A percentile compares a stretch with the other conserved stretches of the same genome.
phyloP scores from a whole-genome alignment of 2,888 invertebrate genomes.

The Ormyrus nitidulus region DNA sequence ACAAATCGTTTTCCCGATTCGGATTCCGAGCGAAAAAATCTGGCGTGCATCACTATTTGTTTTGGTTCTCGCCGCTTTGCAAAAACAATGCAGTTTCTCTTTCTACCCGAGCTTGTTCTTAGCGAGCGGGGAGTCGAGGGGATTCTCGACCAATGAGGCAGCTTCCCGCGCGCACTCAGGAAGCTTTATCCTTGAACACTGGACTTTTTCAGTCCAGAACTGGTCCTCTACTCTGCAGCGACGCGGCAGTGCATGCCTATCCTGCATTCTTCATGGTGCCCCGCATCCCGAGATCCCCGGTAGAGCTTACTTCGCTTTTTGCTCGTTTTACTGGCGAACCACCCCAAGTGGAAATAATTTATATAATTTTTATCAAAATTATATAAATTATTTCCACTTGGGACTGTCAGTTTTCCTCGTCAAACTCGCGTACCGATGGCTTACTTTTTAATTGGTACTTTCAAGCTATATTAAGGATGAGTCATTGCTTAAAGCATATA shows the following conservation, averaged over 20 bases:
- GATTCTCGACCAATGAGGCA: too few relatives aligned
- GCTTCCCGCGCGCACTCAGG: background rate
- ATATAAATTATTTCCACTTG: background rate
- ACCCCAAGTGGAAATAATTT: too few relatives aligned
- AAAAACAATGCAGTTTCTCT: background rate
- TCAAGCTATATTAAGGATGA: background rate
- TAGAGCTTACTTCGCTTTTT: too few relatives aligned
- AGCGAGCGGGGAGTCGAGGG: background rate
- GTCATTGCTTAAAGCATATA: too few relatives aligned
- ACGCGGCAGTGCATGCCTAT: background rate
- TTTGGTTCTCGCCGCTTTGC: slow-evolving; percentile 1
- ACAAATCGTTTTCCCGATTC: background rate
- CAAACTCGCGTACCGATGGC: slow-evolving; percentile 8
- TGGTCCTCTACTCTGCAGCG: slow-evolving; percentile 8
- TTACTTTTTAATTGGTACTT: slow-evolving; percentile 37
- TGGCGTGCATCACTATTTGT: background rate
- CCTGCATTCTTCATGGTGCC: slow-evolving; percentile 2
- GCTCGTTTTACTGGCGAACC: too few relatives aligned
- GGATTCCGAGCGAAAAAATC: background rate
- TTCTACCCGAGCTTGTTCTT: background rate
- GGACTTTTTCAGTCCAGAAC: slow-evolving; percentile 20
- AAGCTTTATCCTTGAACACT: slow-evolving; percentile 50
- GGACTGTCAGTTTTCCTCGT: background rate
- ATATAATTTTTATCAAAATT: too few relatives aligned
- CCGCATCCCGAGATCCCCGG: too few relatives aligned